Evolutionary conservation across 2,113 vertebrate species (phyloP).

Genomic region (Cyphomyrus plagiostoma): DNA sequence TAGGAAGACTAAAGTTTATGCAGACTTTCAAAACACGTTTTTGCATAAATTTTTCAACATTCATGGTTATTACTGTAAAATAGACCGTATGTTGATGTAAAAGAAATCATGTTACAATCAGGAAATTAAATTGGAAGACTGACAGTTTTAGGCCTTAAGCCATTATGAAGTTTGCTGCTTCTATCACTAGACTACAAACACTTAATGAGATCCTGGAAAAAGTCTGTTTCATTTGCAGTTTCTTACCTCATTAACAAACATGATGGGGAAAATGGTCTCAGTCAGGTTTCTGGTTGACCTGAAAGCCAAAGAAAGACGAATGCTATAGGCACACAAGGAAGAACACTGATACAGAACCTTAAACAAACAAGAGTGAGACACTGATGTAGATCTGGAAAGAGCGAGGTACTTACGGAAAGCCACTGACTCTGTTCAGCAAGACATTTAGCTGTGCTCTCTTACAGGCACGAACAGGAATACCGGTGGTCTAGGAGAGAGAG

Average conservation of each 20-base stretch:
- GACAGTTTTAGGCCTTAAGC: neutral
- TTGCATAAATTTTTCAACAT: neutral
- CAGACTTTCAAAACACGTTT: neutral
- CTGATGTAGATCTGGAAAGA: neutral
- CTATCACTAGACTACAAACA: neutral
- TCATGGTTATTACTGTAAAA: neutral
- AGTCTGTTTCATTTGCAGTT: neutral
- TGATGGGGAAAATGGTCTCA: conserved; percentile 68
- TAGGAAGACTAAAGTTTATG: neutral
- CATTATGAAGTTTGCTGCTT: neutral
- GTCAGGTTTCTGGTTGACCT: conserved; percentile 58
- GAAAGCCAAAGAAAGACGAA: conserved; percentile 4
- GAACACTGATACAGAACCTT: neutral
- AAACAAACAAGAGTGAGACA: neutral
- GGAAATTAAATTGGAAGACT: neutral
- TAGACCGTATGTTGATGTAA: neutral
- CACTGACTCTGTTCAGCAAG: conserved; percentile 57
- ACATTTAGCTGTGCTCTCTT: conserved; percentile 68
- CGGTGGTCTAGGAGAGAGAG: conserved; percentile 50
- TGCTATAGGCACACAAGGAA: neutral
- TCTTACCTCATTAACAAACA: conserved; percentile 70
- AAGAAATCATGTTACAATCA: neutral
- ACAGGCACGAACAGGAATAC: conserved; percentile 66
- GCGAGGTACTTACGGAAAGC: conserved; percentile 61
- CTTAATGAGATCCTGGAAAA: neutral